These are phyloP conservation scores for Alligator sinensis DNA, from an alignment of 2,113 vertebrate genomes.

Conservation along the genomic window DNA sequence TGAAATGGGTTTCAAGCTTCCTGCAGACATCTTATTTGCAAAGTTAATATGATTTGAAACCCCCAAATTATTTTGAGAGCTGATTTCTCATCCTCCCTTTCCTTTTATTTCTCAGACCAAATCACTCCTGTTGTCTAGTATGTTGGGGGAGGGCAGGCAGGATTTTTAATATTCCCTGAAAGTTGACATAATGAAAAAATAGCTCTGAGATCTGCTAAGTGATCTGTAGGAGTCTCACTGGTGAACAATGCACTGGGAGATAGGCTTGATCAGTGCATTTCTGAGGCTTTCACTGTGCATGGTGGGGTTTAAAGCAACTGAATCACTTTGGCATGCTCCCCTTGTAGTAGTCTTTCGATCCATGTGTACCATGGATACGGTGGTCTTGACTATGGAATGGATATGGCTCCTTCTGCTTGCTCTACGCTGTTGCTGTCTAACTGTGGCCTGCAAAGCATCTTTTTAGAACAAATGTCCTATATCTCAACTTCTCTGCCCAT, in stretches of 20 bases:
- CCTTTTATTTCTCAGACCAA: neutral
- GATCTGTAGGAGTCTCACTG: neutral
- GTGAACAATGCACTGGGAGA: neutral
- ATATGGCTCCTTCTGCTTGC: neutral
- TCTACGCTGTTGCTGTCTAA: neutral
- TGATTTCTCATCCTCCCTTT: neutral
- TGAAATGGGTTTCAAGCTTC: slow-evolving; percentile 21
- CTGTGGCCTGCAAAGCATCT: neutral
- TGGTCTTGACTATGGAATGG: neutral
- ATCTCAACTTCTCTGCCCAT: neutral
- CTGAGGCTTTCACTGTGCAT: neutral
- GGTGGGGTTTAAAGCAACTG: neutral
- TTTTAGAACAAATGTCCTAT: neutral
- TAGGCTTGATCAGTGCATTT: neutral
- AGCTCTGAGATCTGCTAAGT: neutral
- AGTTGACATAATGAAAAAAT: accelerated
- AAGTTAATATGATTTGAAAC: slow-evolving; percentile 1
- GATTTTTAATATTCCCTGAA: slow-evolving; percentile 21
- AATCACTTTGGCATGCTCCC: neutral
- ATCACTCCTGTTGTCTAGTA: neutral
- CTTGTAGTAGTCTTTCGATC: neutral
- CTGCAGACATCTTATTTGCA: neutral
- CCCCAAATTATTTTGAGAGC: neutral
- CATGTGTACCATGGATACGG: neutral
- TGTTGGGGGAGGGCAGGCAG: slow-evolving; percentile 1